These are phyloP conservation scores for Lacerta viridis DNA, from an alignment of 2,797 vertebrate genomes.

Conservation along the genomic window DNA sequence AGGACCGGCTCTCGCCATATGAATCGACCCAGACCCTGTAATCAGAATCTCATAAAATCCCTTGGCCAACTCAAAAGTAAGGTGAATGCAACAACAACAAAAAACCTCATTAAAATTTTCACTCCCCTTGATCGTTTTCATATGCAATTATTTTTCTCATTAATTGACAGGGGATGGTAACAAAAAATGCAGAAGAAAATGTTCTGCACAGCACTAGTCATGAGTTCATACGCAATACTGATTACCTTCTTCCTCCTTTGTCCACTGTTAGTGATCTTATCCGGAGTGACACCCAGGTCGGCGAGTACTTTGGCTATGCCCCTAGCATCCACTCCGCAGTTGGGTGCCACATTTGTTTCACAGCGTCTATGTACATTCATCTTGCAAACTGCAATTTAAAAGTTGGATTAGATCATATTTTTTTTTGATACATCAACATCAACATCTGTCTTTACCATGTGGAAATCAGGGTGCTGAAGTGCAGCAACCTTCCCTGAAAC, in stretches of 20 bases:
- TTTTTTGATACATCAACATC: constrained; percentile 1
- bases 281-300: constrained; percentile 95
- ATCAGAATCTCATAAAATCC: no score
- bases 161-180: no score
- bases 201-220: neutral
- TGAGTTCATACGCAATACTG: neutral
- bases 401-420: constrained; percentile 29
- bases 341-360: constrained; percentile 95
- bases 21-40: no score
- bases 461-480: neutral
- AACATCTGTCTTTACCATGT: constrained; percentile 14
- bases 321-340: constrained; percentile 94
- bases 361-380: constrained; percentile 97
- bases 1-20: no score
- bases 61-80: no score
- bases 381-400: constrained; percentile 89
- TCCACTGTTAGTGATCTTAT: constrained; percentile 94
- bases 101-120: no score
- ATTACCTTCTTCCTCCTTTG: constrained; percentile 95
- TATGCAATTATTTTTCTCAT: no score
- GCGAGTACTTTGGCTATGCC: constrained; percentile 96
- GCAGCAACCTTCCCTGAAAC: constrained; percentile 24
- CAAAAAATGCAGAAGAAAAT: no score
- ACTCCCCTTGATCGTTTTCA: no score
- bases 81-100: no score